These are phyloP conservation scores for Apocheima hispidaria DNA, from an alignment of 2,888 invertebrate genomes.

Conservation along the genomic window DNA sequence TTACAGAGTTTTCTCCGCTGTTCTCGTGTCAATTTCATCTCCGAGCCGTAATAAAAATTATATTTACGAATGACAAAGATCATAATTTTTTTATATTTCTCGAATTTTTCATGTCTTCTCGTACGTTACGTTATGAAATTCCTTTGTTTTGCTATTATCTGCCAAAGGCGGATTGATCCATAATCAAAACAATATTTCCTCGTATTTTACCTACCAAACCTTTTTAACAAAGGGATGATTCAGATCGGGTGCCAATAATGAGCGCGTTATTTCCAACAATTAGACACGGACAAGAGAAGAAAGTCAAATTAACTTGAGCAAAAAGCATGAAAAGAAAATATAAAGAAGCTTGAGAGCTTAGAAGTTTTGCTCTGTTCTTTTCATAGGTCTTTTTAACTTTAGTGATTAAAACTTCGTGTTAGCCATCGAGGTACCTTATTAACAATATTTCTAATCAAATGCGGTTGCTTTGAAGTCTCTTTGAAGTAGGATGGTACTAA, in stretches of 20 bases:
- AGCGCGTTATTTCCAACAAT: constrained; percentile 9
- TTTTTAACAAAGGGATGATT: constrained; percentile 9
- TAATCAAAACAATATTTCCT: constrained; percentile 18
- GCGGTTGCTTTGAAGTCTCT: constrained; percentile 43
- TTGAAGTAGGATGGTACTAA: constrained; percentile 35
- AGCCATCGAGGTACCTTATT: constrained; percentile 21
- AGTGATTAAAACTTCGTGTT: constrained; percentile 18
- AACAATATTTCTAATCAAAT: constrained; percentile 22
- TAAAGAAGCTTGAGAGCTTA: neutral
- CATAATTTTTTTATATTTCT: constrained; percentile 26
- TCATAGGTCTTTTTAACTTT: constrained; percentile 23
- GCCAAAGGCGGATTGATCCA: constrained; percentile 10
- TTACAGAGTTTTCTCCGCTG: constrained; percentile 24
- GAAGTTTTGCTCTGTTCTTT: constrained; percentile 6
- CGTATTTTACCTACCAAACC: constrained; percentile 2
- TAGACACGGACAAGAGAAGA: neutral
- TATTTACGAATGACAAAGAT: constrained; percentile 40
- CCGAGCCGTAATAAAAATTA: constrained; percentile 34
- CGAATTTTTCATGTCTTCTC: constrained; percentile 13
- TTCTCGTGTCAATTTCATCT: constrained; percentile 34
- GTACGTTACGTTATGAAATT: constrained; percentile 17
- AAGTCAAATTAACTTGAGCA: constrained; percentile 8
- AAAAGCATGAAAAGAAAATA: constrained; percentile 8
- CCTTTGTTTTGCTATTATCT: constrained; percentile 15
- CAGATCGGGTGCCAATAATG: constrained; percentile 5